These are phyloP conservation scores for Macroglossus sobrinus DNA, from an alignment of 2,113 vertebrate genomes.

Conservation along the genomic window DNA sequence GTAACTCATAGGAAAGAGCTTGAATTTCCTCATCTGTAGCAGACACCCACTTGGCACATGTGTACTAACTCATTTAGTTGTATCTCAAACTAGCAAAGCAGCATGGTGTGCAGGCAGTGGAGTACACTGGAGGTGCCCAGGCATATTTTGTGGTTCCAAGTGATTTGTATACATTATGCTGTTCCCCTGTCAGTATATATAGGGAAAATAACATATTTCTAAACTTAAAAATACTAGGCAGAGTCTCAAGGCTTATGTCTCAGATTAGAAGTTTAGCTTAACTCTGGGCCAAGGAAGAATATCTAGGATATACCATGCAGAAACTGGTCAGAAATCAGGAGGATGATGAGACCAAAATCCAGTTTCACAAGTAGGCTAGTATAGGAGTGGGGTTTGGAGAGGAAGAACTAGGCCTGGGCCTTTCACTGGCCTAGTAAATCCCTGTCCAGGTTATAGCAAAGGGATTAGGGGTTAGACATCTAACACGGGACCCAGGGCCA, in stretches of 20 bases:
- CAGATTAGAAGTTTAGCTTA: not conserved
- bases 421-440: not conserved
- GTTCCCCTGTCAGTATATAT: not conserved
- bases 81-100: not conserved
- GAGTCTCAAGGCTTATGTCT: not conserved
- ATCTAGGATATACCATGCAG: not conserved
- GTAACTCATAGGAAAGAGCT: not conserved
- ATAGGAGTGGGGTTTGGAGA: not conserved
- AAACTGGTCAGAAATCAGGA: not conserved
- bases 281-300: not conserved
- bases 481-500: not conserved
- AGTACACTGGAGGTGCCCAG: not conserved
- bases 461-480: not conserved
- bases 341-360: not conserved
- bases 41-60: not conserved
- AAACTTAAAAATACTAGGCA: not conserved
- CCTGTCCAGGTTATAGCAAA: not conserved
- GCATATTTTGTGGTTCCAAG: not conserved
- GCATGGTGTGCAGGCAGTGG: not conserved
- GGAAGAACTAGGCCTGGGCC: not conserved
- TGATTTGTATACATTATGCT: not conserved
- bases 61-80: not conserved
- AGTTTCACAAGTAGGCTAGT: not conserved
- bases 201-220: not conserved
- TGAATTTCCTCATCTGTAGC: not conserved